Evolutionary conservation across 2,797 vertebrate species (phyloP), one percentile per base, ranked within the genome.

Genomic region (Cephalopachus bancanus): DNA sequence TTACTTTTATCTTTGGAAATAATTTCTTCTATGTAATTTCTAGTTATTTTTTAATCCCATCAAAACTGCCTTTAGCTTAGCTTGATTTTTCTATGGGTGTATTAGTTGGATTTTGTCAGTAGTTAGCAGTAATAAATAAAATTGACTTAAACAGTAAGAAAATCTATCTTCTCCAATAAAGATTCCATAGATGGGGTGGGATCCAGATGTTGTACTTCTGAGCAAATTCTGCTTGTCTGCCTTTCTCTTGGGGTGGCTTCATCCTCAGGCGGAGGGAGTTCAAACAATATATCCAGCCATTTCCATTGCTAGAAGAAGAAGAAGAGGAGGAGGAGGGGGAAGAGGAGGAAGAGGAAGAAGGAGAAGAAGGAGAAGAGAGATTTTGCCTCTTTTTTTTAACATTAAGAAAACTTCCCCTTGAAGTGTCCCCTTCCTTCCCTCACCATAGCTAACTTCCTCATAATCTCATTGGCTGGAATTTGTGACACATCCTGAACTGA

Each of bases 71-170:
- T 83, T 78, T 80, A 91, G n/a, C 14, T 79, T 10, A 30, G 33
- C 26, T 81, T 28, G 53, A 28, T 57, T 80, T 44, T 91, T 30
- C 3, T 5, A 55, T 62, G 49, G 44, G 2, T 44, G 12, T 65
- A 85, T 89, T 71, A 33, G 7, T 22, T 64, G 22, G 57, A 30
- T 71, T 93, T 87, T 94, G 10, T 85, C 15, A 69, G 55, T 72
- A 74, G 4, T 84, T 93, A 83, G 55, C 7, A 79, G 49, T 69
- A 72, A 92, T 78, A 89, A 72, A 92, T 83, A 89, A 86, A 95
- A 88, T 83, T 71, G 49, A 22, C 7, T n/a, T 78, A 78, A 88
- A 85, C 16, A 76, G 5, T 78, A 33, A 76, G 24, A 79, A 60
- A 12, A 86, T 49, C 19, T 74, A 59, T 94, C 95, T 95, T 62